Evolutionary conservation across 2,113 vertebrate genomes (phyloP).

Genomic region (Grallaria varia): DNA sequence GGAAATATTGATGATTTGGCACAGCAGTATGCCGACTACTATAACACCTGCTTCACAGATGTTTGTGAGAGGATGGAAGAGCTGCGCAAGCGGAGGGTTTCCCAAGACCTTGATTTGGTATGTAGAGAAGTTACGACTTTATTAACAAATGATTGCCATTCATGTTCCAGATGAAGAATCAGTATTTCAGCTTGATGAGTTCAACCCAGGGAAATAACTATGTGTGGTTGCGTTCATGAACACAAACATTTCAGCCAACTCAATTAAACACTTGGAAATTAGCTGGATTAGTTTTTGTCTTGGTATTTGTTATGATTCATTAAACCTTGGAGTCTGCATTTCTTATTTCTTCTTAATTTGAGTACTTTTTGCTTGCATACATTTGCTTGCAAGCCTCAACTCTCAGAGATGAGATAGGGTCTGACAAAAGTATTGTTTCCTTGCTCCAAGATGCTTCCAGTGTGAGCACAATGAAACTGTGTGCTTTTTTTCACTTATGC

Average conservation of each 20-base stretch:
- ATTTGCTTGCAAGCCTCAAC: not conserved
- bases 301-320: conserved; percentile 16
- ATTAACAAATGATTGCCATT: not conserved
- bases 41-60: conserved; percentile 93
- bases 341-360: not conserved
- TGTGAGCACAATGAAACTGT: not conserved
- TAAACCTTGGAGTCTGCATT: not conserved
- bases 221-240: not conserved
- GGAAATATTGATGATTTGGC: conserved; percentile 97
- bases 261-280: not conserved
- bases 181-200: not conserved
- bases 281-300: not conserved
- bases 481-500: not conserved
- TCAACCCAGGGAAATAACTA: not conserved
- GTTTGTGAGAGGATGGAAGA: conserved; percentile 96
- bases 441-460: not conserved
- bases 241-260: not conserved
- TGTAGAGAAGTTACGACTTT: not conserved
- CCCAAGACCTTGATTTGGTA: conserved; percentile 93
- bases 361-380: not conserved
- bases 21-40: conserved; percentile 96
- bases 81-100: conserved; percentile 89
- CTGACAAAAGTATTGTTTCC: accelerated
- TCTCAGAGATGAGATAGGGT: not conserved
- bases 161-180: not conserved